phyloP scores from a whole-genome alignment of 1,140 invertebrate genomes.

The Pseudomyrmex sp. region DNA sequence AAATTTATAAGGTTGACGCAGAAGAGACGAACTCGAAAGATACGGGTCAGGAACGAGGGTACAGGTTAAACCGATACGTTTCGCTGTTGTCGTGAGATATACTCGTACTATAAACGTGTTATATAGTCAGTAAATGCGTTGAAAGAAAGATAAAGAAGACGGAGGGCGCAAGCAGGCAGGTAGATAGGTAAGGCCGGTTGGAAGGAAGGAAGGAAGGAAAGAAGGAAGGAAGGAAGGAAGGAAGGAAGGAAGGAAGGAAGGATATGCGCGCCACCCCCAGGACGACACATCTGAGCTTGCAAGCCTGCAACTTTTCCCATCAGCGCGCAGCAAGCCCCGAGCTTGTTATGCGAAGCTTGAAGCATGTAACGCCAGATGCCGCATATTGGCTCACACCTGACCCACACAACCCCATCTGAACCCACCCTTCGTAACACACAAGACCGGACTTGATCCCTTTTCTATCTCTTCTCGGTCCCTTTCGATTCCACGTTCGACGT shows the following conservation, averaged over 20 bases:
- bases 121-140: slow-evolving; percentile 65
- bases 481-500: neutral
- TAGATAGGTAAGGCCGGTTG: slow-evolving; percentile 19
- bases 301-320: slow-evolving; percentile 84
- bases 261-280: slow-evolving; percentile 56
- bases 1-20: neutral
- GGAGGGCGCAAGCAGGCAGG: slow-evolving; percentile 16
- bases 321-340: slow-evolving; percentile 78
- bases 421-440: slow-evolving; percentile 18
- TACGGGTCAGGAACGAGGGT: neutral
- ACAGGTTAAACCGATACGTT: slow-evolving; percentile 37
- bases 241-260: slow-evolving; percentile 62
- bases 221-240: slow-evolving; percentile 59
- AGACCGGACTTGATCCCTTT: slow-evolving; percentile 39
- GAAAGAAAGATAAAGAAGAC: slow-evolving; percentile 22
- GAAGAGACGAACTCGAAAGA: neutral
- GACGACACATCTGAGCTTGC: slow-evolving; percentile 80
- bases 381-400: slow-evolving; percentile 82
- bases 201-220: slow-evolving; percentile 45
- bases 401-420: slow-evolving; percentile 51
- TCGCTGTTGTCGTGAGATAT: slow-evolving; percentile 68
- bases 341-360: slow-evolving; percentile 85
- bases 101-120: slow-evolving; percentile 68
- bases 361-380: slow-evolving; percentile 84
- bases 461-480: neutral